Conservation (phyloP, 2,797 vertebrate species). For the Picus viridis region DNA sequence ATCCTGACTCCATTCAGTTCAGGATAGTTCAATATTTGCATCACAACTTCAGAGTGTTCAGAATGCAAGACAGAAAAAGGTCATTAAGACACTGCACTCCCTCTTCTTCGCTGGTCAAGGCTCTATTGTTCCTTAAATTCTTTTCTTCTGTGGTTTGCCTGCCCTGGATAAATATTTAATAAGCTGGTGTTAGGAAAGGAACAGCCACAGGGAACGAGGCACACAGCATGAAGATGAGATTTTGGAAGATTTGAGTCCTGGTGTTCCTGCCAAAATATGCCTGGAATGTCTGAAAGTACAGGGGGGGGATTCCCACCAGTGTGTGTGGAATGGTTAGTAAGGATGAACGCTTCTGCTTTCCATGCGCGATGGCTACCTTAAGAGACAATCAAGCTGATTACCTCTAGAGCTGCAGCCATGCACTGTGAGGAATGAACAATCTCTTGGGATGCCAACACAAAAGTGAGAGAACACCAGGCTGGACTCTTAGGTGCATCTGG, state of each 20-base stretch:
- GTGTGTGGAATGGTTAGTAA: neutral
- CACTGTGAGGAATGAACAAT: neutral
- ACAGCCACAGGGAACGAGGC: neutral
- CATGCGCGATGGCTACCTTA: neutral
- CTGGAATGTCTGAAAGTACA: neutral
- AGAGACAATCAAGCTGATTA: neutral
- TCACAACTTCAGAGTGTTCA: neutral
- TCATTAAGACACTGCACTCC: neutral
- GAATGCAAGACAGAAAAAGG: neutral
- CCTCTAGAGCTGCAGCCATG: neutral
- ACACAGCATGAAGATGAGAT: neutral
- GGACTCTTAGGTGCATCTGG: neutral
- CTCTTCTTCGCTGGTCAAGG: neutral
- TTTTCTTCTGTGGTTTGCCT: neutral
- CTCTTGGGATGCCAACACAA: neutral
- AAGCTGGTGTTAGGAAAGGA: neutral
- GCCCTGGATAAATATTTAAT: neutral
- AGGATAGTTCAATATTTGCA: neutral
- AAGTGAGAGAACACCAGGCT: neutral
- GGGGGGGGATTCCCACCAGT: neutral
- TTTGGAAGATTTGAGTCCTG: neutral
- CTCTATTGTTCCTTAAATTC: neutral
- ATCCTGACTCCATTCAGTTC: conserved; percentile 16
- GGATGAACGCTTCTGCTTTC: neutral
- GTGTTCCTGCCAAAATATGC: neutral